Percentiles rank a stretch among this genome's conserved stretches.
Evolutionary conservation across 1,140 invertebrate genomes (phyloP).

Genomic region (Pachyrhynchus sulphureomaculatus): DNA sequence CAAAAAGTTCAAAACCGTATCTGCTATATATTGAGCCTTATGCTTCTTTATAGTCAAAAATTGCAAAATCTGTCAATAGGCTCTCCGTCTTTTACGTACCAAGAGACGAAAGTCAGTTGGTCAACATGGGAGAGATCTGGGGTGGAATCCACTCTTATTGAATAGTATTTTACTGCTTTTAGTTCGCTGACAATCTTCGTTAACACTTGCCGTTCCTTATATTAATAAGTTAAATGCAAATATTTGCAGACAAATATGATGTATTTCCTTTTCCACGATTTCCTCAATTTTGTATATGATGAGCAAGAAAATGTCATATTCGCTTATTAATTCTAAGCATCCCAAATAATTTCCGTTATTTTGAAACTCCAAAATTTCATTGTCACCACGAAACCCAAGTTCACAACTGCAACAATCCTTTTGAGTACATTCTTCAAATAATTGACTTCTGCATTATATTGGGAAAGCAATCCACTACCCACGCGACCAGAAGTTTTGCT

Average conservation of each 20-base stretch:
- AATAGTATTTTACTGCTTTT: constrained; percentile 48
- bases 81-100: constrained; percentile 25
- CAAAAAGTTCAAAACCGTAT: constrained; percentile 8
- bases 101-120: constrained; percentile 47
- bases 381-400: constrained; percentile 2
- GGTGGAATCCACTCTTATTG: constrained; percentile 50
- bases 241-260: constrained; percentile 37
- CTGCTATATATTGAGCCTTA: no score
- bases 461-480: no score
- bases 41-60: constrained; percentile 40
- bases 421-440: no score
- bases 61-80: constrained; percentile 41
- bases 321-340: constrained; percentile 10
- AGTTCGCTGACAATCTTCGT: constrained; percentile 40
- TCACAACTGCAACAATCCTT: constrained; percentile 1
- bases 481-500: no score
- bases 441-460: no score
- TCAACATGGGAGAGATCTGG: constrained; percentile 51
- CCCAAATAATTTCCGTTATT: constrained; percentile 25
- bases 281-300: constrained; percentile 18
- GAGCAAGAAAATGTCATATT: constrained; percentile 16
- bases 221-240: constrained; percentile 39
- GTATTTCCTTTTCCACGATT: constrained; percentile 23
- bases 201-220: constrained; percentile 39
- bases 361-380: constrained; percentile 12